Conservation (phyloP, 2,113 vertebrate genomes). For the Electrona antarctica region DNA sequence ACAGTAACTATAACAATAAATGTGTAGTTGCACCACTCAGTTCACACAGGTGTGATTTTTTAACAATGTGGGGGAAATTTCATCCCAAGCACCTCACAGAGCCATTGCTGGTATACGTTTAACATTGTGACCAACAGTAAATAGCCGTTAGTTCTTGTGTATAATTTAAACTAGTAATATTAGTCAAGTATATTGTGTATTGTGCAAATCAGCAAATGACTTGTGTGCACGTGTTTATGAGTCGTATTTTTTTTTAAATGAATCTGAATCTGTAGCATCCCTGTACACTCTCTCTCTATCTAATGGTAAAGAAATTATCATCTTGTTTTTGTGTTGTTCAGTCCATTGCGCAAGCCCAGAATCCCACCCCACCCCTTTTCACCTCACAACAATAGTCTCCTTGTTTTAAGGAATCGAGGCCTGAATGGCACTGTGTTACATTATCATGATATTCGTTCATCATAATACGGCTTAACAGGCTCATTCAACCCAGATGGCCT, state of each 20-base stretch:
- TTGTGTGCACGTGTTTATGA: no score
- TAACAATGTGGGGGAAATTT: no score
- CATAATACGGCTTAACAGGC: conserved; percentile 67
- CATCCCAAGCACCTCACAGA: no score
- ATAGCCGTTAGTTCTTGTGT: no score
- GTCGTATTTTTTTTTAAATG: conserved; percentile 8
- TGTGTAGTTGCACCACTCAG: no score
- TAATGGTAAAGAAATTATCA: conserved; percentile 47
- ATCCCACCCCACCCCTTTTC: conserved; percentile 62
- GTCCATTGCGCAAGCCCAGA: conserved; percentile 61
- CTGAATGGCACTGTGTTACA: conserved; percentile 74
- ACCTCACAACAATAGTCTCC: conserved; percentile 72
- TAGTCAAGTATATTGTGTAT: no score
- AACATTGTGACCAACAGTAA: no score
- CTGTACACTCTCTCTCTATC: conserved; percentile 24
- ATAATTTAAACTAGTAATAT: no score
- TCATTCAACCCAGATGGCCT: conserved; percentile 75
- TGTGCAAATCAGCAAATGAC: no score
- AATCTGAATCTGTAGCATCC: conserved; percentile 16
- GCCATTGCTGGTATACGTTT: no score
- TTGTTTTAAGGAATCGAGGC: conserved; percentile 70
- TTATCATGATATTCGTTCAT: conserved; percentile 75
- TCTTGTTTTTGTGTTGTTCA: conserved; percentile 62
- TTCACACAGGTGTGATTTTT: no score
- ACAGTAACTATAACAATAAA: no score